Percentiles rank a stretch among this genome's conserved stretches.
Evolutionary conservation across 2,797 vertebrate genomes (phyloP).

Genomic region (Peromyscus aztecus): DNA sequence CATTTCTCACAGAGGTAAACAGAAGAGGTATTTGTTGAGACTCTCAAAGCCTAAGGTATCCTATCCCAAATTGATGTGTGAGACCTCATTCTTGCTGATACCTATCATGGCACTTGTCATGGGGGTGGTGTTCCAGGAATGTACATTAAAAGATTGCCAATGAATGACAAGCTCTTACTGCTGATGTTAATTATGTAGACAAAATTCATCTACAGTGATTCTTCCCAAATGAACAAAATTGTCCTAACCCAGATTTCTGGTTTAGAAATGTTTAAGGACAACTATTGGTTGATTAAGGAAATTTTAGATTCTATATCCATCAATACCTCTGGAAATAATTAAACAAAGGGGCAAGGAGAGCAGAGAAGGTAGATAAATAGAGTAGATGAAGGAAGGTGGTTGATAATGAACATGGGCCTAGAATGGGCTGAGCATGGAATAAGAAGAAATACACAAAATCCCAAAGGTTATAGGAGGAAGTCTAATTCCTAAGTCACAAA

Average conservation of each 20-base stretch:
- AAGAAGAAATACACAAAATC: neutral
- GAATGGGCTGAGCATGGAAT: neutral
- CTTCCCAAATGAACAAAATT: neutral
- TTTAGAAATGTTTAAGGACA: slow-evolving; percentile 20
- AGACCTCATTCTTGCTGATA: neutral
- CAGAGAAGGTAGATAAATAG: neutral
- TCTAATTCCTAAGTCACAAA: slow-evolving; percentile 6
- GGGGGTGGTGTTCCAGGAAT: neutral
- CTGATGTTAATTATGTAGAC: neutral
- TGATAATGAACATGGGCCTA: neutral
- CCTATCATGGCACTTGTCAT: neutral
- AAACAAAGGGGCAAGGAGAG: neutral
- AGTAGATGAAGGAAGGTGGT: neutral
- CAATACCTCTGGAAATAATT: neutral
- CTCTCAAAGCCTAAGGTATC: slow-evolving; percentile 40
- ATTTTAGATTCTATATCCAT: neutral
- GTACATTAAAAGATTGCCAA: neutral
- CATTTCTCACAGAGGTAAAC: slow-evolving; percentile 53
- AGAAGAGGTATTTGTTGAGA: neutral
- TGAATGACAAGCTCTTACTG: neutral
- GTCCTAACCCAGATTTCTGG: neutral
- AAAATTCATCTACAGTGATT: neutral
- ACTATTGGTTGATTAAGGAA: neutral
- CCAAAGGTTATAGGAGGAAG: slow-evolving; percentile 25
- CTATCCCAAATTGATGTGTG: neutral